Evolutionary conservation across 2,888 invertebrate species (phyloP), one percentile per base, ranked within the genome.

Genomic region (Fissipunctia ypsillon): DNA sequence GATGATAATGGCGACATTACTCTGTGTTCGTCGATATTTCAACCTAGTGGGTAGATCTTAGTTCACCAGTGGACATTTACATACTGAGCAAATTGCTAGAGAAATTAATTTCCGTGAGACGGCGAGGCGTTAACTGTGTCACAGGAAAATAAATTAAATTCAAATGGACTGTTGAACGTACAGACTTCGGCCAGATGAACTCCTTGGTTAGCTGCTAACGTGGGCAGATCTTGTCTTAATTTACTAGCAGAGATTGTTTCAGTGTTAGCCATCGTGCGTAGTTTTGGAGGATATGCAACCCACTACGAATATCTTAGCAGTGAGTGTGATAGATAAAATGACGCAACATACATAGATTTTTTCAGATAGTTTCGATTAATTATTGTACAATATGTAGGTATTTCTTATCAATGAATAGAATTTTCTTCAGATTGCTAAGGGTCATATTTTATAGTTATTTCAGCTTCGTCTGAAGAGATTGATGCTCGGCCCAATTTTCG

Each of bases 61-160:
- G 28, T 56, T 28, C 28, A 54, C 16, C 9, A 56, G 56, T 28
- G 69, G 67, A 66, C 72, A 79, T 81, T 74, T 74, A 66, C 77
- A 77, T 73, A 79, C 56, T 71, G 64, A 76, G 73, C 61, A 78
- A 84, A 84, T 86, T 81, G 76, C 81, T 69, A 45, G 76, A 75
- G 76, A 84, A 86, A 84, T 78, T 81, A 76, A 78, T 81, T 81
- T 84, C 78, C 73, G 76, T 69, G 74, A 78, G 72, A 69, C 78
- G 66, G 63, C 64, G 71, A 56, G 64, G 73, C 65, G 76, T 73
- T 72, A 81, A 76, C 78, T 84, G 74, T 74, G 84, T 81, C 76
- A 67, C 70, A 69, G 61, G 78, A 74, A 86, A 84, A 81, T 76
- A 84, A 78, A 84, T 84, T 86, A 75, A 76, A 84, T 78, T 76